Base-by-base conservation (phyloP, 1,140 invertebrate genomes). In the Drosophila sucinea region DNA sequence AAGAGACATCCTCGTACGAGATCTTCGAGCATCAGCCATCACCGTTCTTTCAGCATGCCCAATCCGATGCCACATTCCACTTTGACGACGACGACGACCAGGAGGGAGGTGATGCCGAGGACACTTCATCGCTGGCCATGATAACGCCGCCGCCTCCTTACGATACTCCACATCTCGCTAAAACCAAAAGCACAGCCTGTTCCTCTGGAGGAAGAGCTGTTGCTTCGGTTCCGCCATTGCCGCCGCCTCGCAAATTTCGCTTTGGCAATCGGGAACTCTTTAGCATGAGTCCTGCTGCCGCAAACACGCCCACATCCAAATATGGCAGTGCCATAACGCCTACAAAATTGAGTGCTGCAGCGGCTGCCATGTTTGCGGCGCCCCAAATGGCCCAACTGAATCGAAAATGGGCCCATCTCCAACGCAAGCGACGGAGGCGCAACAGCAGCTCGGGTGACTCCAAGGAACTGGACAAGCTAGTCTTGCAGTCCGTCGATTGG, bases 401-500 rank as follows among this genome's bases (percentile, higher is more conserved):
- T 57, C 73, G 90, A 1, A 92, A 92, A 73, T 92, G 91, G 90
- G 84, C 89, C 25, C 83, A 91, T 51, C 72, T 91, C 38, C 85
- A 51, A 51, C 44, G 44, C 23, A 51, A 90, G 57, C 71, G 86
- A 44, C 74, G 81, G 17, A 78, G 90, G 3, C 77, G 91, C n/a
- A 92, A 89, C 64, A 92, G 91, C 72, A 91, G 91, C 69, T 87
- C 91, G 5, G 87, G 90, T 4, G 91, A 92, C 70, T 90, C 90
- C 47, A 92, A 91, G 60, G 91, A 92, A 55, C 70, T 92, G 54
- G 91, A 92, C 60, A 91, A 92, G 62, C 76, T 92, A 30, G 91
- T 92, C 30, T 63, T 92, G 47, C 90, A 92, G 73, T 91, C 91
- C 1, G 90, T 92, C 35, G 90, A 92, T 63, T 92, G 91, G 91